Evolutionary conservation across 2,797 vertebrate species (phyloP).

Genomic region (Eulemur coronatus): DNA sequence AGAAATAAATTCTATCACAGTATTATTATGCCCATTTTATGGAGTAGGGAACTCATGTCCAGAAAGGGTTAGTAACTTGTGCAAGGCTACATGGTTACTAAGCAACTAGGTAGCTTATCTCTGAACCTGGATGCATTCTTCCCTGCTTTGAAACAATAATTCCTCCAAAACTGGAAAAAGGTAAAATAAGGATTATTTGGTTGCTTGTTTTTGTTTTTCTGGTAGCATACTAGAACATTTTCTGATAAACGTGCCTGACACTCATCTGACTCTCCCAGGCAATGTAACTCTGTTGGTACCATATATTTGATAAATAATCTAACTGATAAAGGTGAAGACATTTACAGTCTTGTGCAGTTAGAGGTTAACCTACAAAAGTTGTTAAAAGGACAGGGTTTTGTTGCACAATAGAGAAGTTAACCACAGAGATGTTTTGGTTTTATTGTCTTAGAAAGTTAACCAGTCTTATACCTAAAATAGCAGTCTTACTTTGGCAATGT

Average conservation of each 20-base stretch:
- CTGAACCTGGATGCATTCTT: not conserved
- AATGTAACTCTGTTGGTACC: not conserved
- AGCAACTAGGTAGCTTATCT: not conserved
- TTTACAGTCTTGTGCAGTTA: not conserved
- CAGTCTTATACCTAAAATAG: not conserved
- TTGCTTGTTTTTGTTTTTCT: not conserved
- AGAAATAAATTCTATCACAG: not conserved
- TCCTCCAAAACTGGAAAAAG: not conserved
- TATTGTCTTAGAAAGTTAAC: not conserved
- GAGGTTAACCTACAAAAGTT: not conserved
- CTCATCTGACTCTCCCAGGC: not conserved
- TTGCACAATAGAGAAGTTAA: not conserved
- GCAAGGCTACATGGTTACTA: not conserved
- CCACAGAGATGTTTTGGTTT: not conserved
- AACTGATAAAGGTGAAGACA: not conserved
- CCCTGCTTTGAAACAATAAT: not conserved
- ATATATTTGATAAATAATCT: not conserved
- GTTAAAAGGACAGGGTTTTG: not conserved
- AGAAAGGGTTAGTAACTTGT: not conserved
- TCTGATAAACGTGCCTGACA: not conserved
- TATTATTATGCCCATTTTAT: not conserved
- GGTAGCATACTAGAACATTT: not conserved
- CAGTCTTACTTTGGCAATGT: not conserved
- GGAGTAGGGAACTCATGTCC: not conserved
- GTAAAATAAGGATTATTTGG: not conserved